A percentile compares a stretch with the other conserved stretches of the same genome.
Conservation (phyloP, 1,140 invertebrate genomes). For the Pseudomyrmex cubaensis region DNA sequence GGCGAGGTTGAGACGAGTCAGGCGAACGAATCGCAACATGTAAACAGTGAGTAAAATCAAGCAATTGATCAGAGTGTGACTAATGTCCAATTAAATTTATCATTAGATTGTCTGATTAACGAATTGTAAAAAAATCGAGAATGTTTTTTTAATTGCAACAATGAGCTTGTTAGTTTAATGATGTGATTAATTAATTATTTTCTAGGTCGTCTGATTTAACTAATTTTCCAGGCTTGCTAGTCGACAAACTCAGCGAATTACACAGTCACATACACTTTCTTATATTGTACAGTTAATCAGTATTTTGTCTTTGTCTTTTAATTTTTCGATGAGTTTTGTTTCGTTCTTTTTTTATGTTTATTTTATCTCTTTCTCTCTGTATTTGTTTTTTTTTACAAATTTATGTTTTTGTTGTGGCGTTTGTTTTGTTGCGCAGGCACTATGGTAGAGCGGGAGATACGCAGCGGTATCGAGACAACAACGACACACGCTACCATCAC, state of each 20-base stretch:
- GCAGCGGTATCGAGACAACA: slow-evolving; percentile 83
- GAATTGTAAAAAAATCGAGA: background rate
- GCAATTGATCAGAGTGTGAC: slow-evolving; percentile 13
- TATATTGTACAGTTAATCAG: slow-evolving; percentile 2
- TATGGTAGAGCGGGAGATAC: slow-evolving; percentile 84
- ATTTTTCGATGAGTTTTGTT: slow-evolving; percentile 48
- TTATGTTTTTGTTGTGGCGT: slow-evolving; percentile 66
- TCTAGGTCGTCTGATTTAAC: slow-evolving; percentile 40
- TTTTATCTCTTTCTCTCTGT: slow-evolving; percentile 39
- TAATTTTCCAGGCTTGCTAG: slow-evolving; percentile 50
- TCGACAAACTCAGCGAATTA: slow-evolving; percentile 14
- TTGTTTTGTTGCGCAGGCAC: slow-evolving; percentile 80
- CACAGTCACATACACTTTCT: slow-evolving; percentile 10
- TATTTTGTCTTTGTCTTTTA: slow-evolving; percentile 41
- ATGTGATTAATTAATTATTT: slow-evolving; percentile 45
- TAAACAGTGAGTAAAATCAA: slow-evolving; percentile 81
- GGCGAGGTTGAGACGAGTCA: slow-evolving; percentile 82
- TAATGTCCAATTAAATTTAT: slow-evolving; percentile 20
- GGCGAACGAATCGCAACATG: slow-evolving; percentile 80
- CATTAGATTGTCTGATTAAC: slow-evolving; percentile 28
- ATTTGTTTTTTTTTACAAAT: slow-evolving; percentile 64
- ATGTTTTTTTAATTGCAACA: background rate
- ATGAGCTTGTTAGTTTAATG: background rate
- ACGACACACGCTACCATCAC: slow-evolving; percentile 84
- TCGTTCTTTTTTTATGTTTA: slow-evolving; percentile 64